Evolutionary conservation across 1,140 invertebrate species (phyloP).

Genomic region (Chlorops oryzae): DNA sequence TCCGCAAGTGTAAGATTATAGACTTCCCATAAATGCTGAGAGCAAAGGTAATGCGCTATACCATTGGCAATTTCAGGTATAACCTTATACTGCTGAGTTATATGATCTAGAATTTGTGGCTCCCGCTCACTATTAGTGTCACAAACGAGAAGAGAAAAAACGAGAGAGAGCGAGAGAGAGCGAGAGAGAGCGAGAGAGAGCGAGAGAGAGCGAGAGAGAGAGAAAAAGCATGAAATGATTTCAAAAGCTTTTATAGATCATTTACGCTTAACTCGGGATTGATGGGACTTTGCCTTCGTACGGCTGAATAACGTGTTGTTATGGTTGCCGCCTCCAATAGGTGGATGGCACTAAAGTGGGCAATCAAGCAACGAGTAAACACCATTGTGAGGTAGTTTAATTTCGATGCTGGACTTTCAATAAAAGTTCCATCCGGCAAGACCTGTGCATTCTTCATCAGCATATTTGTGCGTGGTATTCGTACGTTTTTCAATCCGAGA

Average conservation of each 20-base stretch:
- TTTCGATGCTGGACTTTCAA: constrained; percentile 76
- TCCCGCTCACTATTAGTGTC: constrained; percentile 62
- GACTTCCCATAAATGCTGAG: constrained; percentile 70
- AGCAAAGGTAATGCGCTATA: constrained; percentile 69
- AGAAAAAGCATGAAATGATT: neutral
- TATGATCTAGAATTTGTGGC: constrained; percentile 85
- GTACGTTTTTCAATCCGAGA: constrained; percentile 73
- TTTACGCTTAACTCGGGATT: constrained; percentile 63
- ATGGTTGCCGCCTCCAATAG: constrained; percentile 78
- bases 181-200: neutral
- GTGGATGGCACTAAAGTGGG: constrained; percentile 61
- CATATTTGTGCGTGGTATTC: constrained; percentile 84
- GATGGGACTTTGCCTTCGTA: constrained; percentile 80
- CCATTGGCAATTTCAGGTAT: constrained; percentile 73
- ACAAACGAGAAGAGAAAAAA: too few species aligned
- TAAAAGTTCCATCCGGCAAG: constrained; percentile 78
- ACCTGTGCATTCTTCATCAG: constrained; percentile 90
- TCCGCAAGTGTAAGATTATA: constrained; percentile 75
- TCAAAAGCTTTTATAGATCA: too few species aligned
- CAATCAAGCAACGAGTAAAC: constrained; percentile 78
- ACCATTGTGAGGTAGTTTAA: constrained; percentile 92
- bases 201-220: neutral
- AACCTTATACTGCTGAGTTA: constrained; percentile 88
- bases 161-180: neutral
- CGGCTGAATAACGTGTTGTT: constrained; percentile 79